These are phyloP conservation scores for Popillia japonica DNA, from an alignment of 1,140 invertebrate species.

Conservation along the genomic window DNA sequence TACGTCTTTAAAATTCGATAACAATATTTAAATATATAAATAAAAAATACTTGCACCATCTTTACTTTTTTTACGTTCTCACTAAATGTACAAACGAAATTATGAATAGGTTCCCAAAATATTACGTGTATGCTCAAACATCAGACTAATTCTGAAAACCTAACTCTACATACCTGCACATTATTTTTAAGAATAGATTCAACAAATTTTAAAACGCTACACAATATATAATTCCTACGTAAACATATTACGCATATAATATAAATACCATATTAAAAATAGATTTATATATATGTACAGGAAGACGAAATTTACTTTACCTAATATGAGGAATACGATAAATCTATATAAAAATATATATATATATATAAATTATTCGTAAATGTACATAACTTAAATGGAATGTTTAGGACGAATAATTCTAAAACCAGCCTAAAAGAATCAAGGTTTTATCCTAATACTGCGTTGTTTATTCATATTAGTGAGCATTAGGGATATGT, in stretches of 20 bases:
- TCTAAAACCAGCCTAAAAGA: neutral
- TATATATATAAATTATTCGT: neutral
- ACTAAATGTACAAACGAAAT: neutral
- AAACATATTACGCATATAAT: neutral
- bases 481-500: constrained; percentile 96
- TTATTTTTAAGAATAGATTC: too few species aligned
- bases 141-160: neutral
- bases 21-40: neutral
- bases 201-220: too few species aligned
- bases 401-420: neutral
- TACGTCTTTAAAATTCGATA: constrained; percentile 4
- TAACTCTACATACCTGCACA: too few species aligned
- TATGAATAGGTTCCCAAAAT: neutral
- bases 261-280: neutral
- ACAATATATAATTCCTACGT: neutral
- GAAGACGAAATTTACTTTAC: neutral
- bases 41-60: constrained; percentile 9
- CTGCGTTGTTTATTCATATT: constrained; percentile 95
- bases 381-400: neutral
- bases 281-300: neutral
- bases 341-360: neutral
- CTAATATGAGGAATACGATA: neutral
- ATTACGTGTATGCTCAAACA: neutral
- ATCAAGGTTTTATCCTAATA: constrained; percentile 74
- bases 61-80: neutral